Base-by-base conservation (phyloP, 1,140 invertebrate genomes). In the Solenopsis fugax region DNA sequence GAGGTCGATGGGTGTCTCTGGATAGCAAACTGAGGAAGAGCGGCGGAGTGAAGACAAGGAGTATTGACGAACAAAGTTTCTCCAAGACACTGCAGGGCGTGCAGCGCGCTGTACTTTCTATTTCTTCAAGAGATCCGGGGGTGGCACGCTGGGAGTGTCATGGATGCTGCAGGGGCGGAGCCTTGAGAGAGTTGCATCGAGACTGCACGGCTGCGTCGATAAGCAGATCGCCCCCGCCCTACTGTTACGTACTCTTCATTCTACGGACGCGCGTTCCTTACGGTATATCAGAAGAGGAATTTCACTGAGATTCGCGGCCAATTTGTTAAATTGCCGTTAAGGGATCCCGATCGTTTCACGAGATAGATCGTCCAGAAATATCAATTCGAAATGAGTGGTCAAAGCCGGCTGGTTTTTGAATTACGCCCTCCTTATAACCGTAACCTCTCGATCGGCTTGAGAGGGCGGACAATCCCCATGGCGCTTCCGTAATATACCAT, bases 91-190 rank as follows among this genome's bases (percentile, higher is more conserved):
- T 37, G 37, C 67, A 0, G 10, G 34, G 21, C 34, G 78, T 21
- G 78, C 34, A 37, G 48, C 21, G 67, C 37, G 80, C 6, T 12
- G 12, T 41, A 72, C 52, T 78, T 90, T 85, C 80, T 76, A 67
- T 71, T 85, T 90, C 87, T 85, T 18, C 54, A 37, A 60, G 80
- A 80, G 89, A 89, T 72, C 54, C 69, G 78, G 88, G 90, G 92
- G 92, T 91, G 92, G 92, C 89, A 29, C 90, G 75, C 91, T 91
- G 91, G 92, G 90, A 92, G 93, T 92, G 91, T 93, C 91, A 86
- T 91, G 91, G 91, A 92, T 92, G 92, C 88, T 91, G 86, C 91
- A 90, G 93, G 93, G 93, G 93, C 93, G 93, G 93, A 93, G 93
- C 93, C 91, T 93, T 93, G 91, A 90, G 92, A 90, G 92, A 92